Evolutionary conservation across 2,888 invertebrate genomes (phyloP), one percentile per base, ranked within the genome.

Genomic region (Enoplolaimus lenunculus): DNA sequence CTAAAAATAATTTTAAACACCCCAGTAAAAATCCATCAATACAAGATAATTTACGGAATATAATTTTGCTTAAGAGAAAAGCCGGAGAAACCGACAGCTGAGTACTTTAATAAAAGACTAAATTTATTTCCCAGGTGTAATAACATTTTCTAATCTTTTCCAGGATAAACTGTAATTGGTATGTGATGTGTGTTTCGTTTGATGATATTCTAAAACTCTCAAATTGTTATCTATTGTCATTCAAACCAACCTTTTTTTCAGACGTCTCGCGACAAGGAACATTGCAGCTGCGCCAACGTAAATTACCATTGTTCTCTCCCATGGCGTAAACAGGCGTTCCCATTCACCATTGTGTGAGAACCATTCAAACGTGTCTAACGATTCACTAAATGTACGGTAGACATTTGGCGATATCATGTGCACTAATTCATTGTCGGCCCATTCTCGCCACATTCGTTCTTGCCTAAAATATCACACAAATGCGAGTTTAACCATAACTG

Each of bases 321-420:
- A 90, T 0, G 85, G 79, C 0, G 91, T 88, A 80, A 97, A 97
- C 76, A 89, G 86, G 71, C 89, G 86, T 71, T 89, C 87, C 97
- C 97, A 98, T 73, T 90, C 88, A 0, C 95, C 97, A 13, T 88
- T 89, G 83, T 85, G 16, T 21, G 93, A 90, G 82, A 97, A 97
- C 89, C 93, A 93, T 75, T 88, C 87, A 82, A 98, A 97, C 0
- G 97, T 90, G 80, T 92, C 88, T 30, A 92, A 81, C 0, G 97
- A 87, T 83, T 98, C 97, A 0, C 84, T 82, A 0, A 86, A 82
- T 0, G 90, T 90, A 71, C 94, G 87, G 80, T 98, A 98, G 34
- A 95, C 93, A 82, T 98, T 98, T 0, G 98, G 98, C 0, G 97
- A 95, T 45, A 98, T 84, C 0, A 88, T 87, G 80, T 95, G 97